Evolutionary conservation across 1,140 invertebrate species (phyloP), one percentile per base, ranked within the genome.

Genomic region (Scaptomyza graminum): DNA sequence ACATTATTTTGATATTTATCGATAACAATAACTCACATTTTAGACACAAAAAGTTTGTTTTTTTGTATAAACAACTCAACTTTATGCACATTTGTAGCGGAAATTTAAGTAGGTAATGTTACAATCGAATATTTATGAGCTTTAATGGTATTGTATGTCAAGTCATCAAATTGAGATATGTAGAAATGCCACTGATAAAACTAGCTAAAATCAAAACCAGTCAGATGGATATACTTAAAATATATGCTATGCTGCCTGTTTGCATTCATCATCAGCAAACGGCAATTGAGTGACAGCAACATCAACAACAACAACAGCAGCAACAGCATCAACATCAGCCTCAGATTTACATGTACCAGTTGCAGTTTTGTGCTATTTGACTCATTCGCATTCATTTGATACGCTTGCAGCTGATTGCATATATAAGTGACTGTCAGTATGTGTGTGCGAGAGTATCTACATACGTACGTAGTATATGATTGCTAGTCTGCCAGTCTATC

Each of bases 341-440:
- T 64, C 62, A 69, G 83, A 87, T 87, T 88, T 87, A 87, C 83
- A 83, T 87, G 64, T 62, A 73, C 72, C 75, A 64, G 65, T 82
- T 82, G 73, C 79, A 77, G 73, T 60, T 61, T 61, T 39, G 12
- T 60, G 76, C 46, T 54, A 59, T 69, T 59, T 69, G 63, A 69
- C 66, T 82, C 75, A 69, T 76, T 82, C 56, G 57, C 79, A 85
- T 87, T 87, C 82, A 85, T 87, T 75, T 66, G 78, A 62, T 66
- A 75, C 61, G 37, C 76, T 67, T 44, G 61, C 70, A 68, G 74
- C 64, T 78, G 82, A 81, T 88, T 78, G 78, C 80, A 76, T 83
- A 67, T 76, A 82, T 82, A 82, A 77, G 79, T 74, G 66, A 47
- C 18, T 51, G 12, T 13, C 15, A n/a, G 18, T 28, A 44, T 65